phyloP scores from a whole-genome alignment of 2,113 vertebrate species.

The Rhinolophus sinicus region DNA sequence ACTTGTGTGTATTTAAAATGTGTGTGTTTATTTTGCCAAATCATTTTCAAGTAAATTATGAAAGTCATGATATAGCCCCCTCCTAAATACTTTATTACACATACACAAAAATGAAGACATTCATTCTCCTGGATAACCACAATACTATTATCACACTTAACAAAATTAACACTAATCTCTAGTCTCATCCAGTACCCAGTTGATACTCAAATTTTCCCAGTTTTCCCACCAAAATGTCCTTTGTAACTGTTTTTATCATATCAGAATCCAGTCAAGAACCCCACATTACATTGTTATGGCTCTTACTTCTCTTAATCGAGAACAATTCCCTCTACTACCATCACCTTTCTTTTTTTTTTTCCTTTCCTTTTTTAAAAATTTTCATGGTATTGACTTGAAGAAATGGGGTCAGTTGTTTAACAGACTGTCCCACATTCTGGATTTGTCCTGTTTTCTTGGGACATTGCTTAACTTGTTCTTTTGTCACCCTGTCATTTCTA shows the following conservation, averaged over 20 bases:
- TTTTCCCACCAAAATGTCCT: conserved; percentile 3
- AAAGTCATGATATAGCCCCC: background rate
- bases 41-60: conserved; percentile 52
- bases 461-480: background rate
- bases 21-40: background rate
- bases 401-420: background rate
- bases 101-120: background rate
- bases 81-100: background rate
- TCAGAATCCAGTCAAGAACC: background rate
- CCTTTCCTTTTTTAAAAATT: background rate
- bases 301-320: conserved; percentile 8
- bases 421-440: background rate
- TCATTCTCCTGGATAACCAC: background rate
- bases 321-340: background rate
- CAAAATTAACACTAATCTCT: background rate
- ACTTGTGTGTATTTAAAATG: background rate
- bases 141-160: background rate
- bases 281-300: background rate
- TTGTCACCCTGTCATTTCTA: conserved; percentile 1
- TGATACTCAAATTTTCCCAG: background rate
- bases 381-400: background rate
- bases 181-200: background rate
- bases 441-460: conserved; percentile 24
- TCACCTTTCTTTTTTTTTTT: too few relatives aligned
- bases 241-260: conserved; percentile 31